These are phyloP conservation scores for Diachrysia chrysitis DNA, from an alignment of 2,888 invertebrate genomes.

Conservation along the genomic window DNA sequence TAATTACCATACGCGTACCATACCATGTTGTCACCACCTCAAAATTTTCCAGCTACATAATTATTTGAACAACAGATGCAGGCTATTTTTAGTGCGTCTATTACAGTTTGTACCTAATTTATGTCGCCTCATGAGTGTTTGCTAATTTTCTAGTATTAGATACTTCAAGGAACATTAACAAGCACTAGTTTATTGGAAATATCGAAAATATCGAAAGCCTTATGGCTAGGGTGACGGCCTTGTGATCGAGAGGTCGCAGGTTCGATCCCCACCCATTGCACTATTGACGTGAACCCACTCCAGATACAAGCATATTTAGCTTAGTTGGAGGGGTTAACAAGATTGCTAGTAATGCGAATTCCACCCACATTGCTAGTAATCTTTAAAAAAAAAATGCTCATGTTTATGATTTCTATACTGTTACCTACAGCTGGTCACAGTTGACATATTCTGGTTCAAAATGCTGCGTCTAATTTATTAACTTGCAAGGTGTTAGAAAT, in stretches of 20 bases:
- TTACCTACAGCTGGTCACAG: not conserved
- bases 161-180: conserved; percentile 13
- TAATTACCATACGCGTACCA: not conserved
- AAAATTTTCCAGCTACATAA: not conserved
- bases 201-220: too few relatives aligned
- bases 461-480: not conserved
- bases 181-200: not conserved
- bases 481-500: conserved; percentile 5
- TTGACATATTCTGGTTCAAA: not conserved
- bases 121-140: conserved; percentile 8
- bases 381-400: not conserved
- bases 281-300: too few relatives aligned
- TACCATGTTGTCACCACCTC: not conserved
- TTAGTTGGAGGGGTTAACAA: too few relatives aligned
- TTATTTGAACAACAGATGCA: not conserved
- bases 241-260: too few relatives aligned
- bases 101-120: conserved; percentile 6
- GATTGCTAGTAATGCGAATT: too few relatives aligned
- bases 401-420: not conserved
- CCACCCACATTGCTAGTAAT: too few relatives aligned
- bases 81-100: not conserved
- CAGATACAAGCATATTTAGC: too few relatives aligned
- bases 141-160: conserved; percentile 40
- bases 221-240: too few relatives aligned
- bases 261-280: too few relatives aligned